These are phyloP conservation scores for Equus przewalskii DNA, from an alignment of 2,113 vertebrate genomes.

Conservation along the genomic window DNA sequence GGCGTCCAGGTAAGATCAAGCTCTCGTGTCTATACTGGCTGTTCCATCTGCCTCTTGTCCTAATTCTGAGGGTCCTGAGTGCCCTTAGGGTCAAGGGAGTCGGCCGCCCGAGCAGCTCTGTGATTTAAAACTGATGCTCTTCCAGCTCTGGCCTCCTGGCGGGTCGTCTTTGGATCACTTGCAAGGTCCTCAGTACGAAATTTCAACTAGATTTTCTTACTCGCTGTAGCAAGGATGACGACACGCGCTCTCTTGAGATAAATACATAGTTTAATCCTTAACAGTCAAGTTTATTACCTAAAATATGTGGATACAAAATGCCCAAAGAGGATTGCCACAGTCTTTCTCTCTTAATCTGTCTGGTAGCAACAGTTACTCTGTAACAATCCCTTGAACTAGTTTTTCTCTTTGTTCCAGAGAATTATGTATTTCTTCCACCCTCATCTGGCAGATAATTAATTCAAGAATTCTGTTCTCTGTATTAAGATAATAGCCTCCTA, in stretches of 20 bases:
- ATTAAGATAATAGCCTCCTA: slow-evolving; percentile 31
- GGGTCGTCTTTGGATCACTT: not conserved
- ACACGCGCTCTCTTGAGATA: not conserved
- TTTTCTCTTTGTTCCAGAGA: slow-evolving; percentile 45
- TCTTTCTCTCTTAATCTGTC: slow-evolving; percentile 1
- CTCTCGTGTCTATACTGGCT: not conserved
- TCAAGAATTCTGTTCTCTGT: slow-evolving; percentile 38
- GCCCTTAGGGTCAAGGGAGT: not conserved
- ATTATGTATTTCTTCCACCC: not conserved
- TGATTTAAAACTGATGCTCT: not conserved
- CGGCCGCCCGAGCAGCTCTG: fast-evolving
- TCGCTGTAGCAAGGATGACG: not conserved
- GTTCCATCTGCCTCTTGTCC: not conserved
- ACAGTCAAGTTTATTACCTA: not conserved
- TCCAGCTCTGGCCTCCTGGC: not conserved
- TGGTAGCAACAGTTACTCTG: not conserved
- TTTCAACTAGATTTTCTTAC: slow-evolving; percentile 16
- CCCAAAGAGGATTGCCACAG: not conserved
- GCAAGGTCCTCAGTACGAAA: not conserved
- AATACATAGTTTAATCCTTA: not conserved
- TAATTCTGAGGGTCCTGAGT: not conserved
- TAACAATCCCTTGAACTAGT: not conserved
- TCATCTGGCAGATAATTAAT: slow-evolving; percentile 25
- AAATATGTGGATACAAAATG: slow-evolving; percentile 1
- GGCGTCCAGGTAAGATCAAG: not conserved